Evolutionary conservation across 2,888 invertebrate species (phyloP).

Genomic region (Diarsia dahlii): DNA sequence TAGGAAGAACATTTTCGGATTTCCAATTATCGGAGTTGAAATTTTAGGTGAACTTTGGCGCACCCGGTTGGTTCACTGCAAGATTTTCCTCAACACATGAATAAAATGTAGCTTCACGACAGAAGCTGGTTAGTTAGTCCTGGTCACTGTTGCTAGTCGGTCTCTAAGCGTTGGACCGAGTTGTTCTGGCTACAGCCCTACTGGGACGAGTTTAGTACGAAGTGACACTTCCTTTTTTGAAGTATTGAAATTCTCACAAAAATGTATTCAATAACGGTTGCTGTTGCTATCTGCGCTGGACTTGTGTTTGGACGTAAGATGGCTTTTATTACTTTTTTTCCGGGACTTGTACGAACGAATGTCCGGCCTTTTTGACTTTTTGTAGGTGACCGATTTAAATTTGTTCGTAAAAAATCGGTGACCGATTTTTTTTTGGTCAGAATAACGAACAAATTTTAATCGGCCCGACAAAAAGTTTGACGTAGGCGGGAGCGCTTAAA

Average conservation of each 20-base stretch:
- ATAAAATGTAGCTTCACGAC: background rate
- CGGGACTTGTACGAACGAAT: background rate
- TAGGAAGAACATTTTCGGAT: too few species aligned
- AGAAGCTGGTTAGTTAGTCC: background rate
- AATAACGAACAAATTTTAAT: too few species aligned
- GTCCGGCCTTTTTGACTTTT: background rate
- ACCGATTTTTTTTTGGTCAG: too few species aligned
- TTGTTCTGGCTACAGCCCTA: background rate
- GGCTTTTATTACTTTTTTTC: background rate
- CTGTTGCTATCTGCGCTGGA: conserved; percentile 3
- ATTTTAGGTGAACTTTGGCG: too few species aligned
- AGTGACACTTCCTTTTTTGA: background rate
- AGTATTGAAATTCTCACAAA: conserved; percentile 3
- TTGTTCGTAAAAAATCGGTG: too few species aligned
- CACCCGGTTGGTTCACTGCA: conserved; percentile 5
- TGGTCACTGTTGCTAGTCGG: background rate
- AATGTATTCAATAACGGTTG: conserved; percentile 12
- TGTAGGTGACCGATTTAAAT: too few species aligned
- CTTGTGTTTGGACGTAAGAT: conserved; percentile 43
- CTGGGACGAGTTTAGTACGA: background rate
- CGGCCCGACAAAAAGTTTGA: too few species aligned
- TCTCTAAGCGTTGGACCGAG: background rate
- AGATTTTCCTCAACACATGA: conserved; percentile 14
- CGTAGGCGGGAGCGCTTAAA: too few species aligned
- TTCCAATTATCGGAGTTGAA: too few species aligned